A percentile compares a stretch with the other conserved stretches of the same genome.
phyloP scores from a whole-genome alignment of 2,113 vertebrate genomes.

The Polyodon spathula region DNA sequence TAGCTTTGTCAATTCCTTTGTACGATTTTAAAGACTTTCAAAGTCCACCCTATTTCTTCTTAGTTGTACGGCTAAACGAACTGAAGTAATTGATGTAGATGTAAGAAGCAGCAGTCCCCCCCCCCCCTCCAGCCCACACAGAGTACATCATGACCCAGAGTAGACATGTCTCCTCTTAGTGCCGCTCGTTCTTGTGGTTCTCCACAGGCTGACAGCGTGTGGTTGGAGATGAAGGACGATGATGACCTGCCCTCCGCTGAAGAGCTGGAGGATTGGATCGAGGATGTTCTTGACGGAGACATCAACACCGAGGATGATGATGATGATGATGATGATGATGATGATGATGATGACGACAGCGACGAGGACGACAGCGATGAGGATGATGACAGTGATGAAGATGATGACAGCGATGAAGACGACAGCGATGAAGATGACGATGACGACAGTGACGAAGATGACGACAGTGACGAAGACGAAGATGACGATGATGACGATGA shows the following conservation, averaged over 20 bases:
- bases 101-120: too few relatives aligned
- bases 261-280: conserved; percentile 78
- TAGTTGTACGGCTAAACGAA: too few relatives aligned
- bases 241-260: conserved; percentile 73
- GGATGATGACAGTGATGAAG: too few relatives aligned
- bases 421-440: conserved; percentile 35
- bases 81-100: too few relatives aligned
- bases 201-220: conserved; percentile 77
- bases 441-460: conserved; percentile 10
- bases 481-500: conserved; percentile 34
- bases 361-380: conserved; percentile 38
- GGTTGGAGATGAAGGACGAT: conserved; percentile 82
- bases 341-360: conserved; percentile 50
- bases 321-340: conserved; percentile 45
- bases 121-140: too few relatives aligned
- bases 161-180: not conserved
- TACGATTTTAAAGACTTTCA: too few relatives aligned
- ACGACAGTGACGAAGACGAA: conserved; percentile 30
- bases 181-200: conserved; percentile 8
- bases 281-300: conserved; percentile 73
- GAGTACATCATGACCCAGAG: too few relatives aligned
- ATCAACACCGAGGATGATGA: conserved; percentile 72
- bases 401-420: conserved; percentile 24
- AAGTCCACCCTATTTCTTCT: too few relatives aligned
- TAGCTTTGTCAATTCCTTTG: too few relatives aligned